Conservation (phyloP, 2,113 vertebrate species). For the Pithys albifrons region DNA sequence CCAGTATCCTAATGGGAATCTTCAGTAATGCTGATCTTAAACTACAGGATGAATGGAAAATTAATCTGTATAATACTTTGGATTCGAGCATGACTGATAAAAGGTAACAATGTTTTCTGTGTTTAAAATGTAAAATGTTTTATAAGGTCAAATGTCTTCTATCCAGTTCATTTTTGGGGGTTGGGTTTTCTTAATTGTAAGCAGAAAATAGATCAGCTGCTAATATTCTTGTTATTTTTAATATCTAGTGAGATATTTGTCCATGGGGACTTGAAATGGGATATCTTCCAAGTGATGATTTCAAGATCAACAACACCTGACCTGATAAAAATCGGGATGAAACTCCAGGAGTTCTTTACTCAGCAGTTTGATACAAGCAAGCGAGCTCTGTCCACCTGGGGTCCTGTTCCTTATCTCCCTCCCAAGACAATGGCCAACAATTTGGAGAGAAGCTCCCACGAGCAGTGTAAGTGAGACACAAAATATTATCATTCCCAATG, state of each 20-base stretch:
- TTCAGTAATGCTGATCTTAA: constrained; percentile 98
- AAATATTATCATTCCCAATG: background rate
- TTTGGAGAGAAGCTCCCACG: constrained; percentile 84
- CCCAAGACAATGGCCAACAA: constrained; percentile 88
- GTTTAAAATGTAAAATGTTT: background rate
- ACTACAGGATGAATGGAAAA: constrained; percentile 98
- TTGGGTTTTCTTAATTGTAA: background rate
- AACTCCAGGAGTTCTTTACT: constrained; percentile 98
- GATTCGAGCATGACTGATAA: constrained; percentile 93
- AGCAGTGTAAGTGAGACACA: constrained; percentile 83
- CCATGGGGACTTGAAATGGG: constrained; percentile 98
- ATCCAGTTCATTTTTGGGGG: background rate
- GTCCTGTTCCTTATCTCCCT: constrained; percentile 92
- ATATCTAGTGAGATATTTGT: constrained; percentile 91
- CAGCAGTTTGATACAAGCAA: constrained; percentile 99
- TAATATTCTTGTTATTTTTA: constrained; percentile 19
- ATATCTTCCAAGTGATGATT: constrained; percentile 99
- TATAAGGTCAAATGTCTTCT: background rate
- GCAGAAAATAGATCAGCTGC: background rate
- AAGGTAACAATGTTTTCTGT: constrained; percentile 77
- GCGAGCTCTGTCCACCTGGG: constrained; percentile 95
- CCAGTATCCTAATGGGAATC: constrained; percentile 97
- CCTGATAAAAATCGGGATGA: constrained; percentile 99
- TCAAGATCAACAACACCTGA: constrained; percentile 97
- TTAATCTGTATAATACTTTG: constrained; percentile 86